Base-by-base conservation (phyloP, 1,140 invertebrate genomes). In the Drosophila busckii region DNA sequence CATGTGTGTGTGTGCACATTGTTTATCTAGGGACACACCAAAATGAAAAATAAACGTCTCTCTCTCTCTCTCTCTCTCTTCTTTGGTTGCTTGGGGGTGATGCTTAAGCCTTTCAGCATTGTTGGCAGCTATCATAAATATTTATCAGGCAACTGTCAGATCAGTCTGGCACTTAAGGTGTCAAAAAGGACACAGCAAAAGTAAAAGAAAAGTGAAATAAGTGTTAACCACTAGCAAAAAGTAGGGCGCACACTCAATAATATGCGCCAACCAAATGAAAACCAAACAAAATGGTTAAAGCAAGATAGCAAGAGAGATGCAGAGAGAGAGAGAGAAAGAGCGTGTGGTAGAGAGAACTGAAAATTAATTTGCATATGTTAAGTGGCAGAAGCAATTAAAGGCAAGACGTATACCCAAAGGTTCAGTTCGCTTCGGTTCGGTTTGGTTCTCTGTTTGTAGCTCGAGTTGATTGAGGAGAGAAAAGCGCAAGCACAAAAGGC, bases 351-450 rank as follows among this genome's bases (percentile, higher is more conserved):
- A 58, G 44, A 61, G 40, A 73, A 69, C n/a, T 65, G 45, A 49
- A 75, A 82, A 75, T 82, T 62, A 70, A 82, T 82, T 82, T 83
- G 75, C 75, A 82, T 82, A 82, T 73, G 75, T 83, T 82, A 82
- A 82, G 75, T 82, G 75, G 75, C 65, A 82, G 65, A 59, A 71
- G 75, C 75, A 82, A 82, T 82, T 82, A 82, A 82, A 69, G 73
- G 22, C 20, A 26, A 32, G 10, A n/a, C n/a, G n/a, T n/a, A n/a
- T n/a, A n/a, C n/a, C n/a, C n/a, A n/a, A n/a, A n/a, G n/a, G n/a
- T n/a, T n/a, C n/a, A n/a, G n/a, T n/a, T n/a, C n/a, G n/a, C n/a
- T n/a, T n/a, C n/a, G n/a, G n/a, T n/a, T n/a, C n/a, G n/a, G n/a
- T n/a, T n/a, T n/a, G n/a, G n/a, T n/a, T n/a, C n/a, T n/a, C n/a